These are phyloP conservation scores for Anarsia innoxiella DNA, from an alignment of 2,888 invertebrate genomes.

Conservation along the genomic window DNA sequence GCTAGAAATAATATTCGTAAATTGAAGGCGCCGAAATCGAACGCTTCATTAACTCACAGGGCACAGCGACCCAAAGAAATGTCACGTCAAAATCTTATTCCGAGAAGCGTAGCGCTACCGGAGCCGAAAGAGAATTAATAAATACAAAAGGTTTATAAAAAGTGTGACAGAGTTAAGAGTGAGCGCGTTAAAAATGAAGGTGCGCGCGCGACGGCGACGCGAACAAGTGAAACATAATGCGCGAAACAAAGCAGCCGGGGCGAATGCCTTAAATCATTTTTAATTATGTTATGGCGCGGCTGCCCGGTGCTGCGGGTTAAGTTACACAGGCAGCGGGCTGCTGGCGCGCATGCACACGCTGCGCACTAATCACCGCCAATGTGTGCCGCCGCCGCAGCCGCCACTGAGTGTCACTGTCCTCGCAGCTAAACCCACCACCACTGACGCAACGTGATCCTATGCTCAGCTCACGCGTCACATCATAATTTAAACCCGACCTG, in stretches of 20 bases:
- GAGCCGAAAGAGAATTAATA: slow-evolving; percentile 70
- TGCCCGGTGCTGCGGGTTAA: slow-evolving; percentile 42
- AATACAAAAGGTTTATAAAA: slow-evolving; percentile 73
- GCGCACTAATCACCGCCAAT: slow-evolving; percentile 15
- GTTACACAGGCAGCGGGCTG: slow-evolving; percentile 43
- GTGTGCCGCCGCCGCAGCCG: slow-evolving; percentile 36
- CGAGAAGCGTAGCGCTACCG: slow-evolving; percentile 71
- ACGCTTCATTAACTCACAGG: slow-evolving; percentile 69
- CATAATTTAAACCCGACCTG: no score
- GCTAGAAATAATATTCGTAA: slow-evolving; percentile 37
- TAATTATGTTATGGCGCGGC: slow-evolving; percentile 74
- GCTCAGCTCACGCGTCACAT: no score
- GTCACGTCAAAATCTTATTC: slow-evolving; percentile 69
- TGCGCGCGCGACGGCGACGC: slow-evolving; percentile 57
- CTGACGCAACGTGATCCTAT: no score
- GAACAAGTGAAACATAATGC: slow-evolving; percentile 75
- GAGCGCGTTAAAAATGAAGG: slow-evolving; percentile 65
- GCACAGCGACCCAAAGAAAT: slow-evolving; percentile 62
- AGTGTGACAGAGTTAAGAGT: slow-evolving; percentile 74
- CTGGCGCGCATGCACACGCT: slow-evolving; percentile 16
- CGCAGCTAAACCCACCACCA: background rate
- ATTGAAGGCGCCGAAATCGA: slow-evolving; percentile 62
- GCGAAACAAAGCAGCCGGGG: slow-evolving; percentile 76
- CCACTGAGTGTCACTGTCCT: slow-evolving; percentile 21
- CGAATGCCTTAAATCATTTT: slow-evolving; percentile 76